Conservation (phyloP, 2,797 vertebrate genomes). For the Crenuchus spilurus region DNA sequence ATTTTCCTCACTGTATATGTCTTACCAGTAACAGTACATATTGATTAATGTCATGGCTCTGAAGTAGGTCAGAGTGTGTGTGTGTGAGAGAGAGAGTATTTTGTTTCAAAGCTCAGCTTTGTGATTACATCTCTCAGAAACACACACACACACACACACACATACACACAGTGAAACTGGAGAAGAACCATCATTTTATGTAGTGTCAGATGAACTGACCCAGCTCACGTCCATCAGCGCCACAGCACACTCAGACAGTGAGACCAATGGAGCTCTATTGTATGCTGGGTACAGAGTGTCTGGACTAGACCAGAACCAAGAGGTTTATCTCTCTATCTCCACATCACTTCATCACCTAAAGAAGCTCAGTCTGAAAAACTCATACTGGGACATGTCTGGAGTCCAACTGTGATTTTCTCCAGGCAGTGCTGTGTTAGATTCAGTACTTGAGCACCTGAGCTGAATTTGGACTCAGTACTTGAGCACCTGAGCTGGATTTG, state of each 20-base stretch:
- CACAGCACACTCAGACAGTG: not conserved
- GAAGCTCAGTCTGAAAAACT: not conserved
- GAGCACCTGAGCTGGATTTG: no score
- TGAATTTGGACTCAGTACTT: no score
- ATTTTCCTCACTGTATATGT: no score
- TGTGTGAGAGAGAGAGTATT: not conserved
- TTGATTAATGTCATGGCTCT: no score
- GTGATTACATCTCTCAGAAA: not conserved
- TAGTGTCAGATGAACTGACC: not conserved
- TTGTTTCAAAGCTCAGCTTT: not conserved
- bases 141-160: not conserved
- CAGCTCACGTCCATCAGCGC: not conserved
- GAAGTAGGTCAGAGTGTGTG: no score
- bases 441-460: no score
- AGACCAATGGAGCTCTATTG: not conserved
- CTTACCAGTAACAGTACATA: no score
- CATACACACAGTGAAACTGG: not conserved
- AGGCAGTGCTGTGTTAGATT: no score
- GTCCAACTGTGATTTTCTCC: no score
- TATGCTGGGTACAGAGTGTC: not conserved
- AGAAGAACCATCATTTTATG: not conserved
- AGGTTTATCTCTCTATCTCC: not conserved
- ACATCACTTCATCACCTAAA: not conserved
- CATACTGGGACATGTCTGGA: not conserved
- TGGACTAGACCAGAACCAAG: not conserved